Conservation (phyloP, 2,113 vertebrate species). For the Nannospalax galili region DNA sequence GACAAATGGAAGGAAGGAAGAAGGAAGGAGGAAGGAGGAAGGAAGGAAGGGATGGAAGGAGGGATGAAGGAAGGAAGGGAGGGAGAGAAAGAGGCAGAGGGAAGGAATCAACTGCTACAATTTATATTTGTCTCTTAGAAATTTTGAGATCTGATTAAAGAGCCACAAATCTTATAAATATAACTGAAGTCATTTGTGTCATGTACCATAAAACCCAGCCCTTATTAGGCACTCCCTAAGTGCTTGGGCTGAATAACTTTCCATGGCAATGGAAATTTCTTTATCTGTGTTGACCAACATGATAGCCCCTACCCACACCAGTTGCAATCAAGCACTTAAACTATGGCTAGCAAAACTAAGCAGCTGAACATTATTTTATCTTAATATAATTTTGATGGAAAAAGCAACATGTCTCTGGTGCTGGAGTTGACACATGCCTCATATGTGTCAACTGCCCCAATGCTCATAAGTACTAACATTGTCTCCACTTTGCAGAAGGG, state of each 20-base stretch:
- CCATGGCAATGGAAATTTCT: neutral
- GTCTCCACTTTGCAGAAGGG: neutral
- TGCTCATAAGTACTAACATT: neutral
- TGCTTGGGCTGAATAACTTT: neutral
- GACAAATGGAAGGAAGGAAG: too few species aligned
- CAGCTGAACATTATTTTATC: neutral
- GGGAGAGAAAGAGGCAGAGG: too few species aligned
- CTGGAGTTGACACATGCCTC: too few species aligned
- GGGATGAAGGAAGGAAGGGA: neutral
- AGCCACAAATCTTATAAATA: neutral
- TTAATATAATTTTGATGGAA: constrained; percentile 21
- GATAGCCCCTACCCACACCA: neutral
- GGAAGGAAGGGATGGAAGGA: neutral
- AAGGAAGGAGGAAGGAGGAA: too few species aligned
- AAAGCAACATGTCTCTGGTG: neutral
- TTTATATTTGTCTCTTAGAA: neutral
- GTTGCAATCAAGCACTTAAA: neutral
- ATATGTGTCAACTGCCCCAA: neutral
- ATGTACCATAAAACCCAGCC: constrained; percentile 1
- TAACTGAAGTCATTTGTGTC: neutral
- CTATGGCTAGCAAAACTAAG: neutral
- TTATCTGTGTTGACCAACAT: neutral
- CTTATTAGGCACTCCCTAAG: neutral
- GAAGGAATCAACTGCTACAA: neutral
- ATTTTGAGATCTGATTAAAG: neutral